A percentile compares a stretch with the other conserved stretches of the same genome.
Conservation (phyloP, 2,888 invertebrate genomes). For the Camponotus fellah region DNA sequence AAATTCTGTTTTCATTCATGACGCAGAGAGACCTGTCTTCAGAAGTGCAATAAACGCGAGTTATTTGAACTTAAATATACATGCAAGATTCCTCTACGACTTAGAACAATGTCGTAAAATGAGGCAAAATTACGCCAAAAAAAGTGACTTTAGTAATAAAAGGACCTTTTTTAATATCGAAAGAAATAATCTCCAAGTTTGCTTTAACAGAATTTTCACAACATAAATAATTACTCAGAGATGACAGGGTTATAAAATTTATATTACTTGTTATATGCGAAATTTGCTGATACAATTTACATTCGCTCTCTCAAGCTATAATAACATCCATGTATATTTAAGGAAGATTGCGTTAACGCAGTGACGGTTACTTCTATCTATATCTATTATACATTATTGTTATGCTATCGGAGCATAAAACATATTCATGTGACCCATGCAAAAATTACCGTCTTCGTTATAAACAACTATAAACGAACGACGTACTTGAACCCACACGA, state of each 20-base stretch:
- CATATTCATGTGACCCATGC: background rate
- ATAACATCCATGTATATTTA: background rate
- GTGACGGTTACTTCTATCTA: background rate
- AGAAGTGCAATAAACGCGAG: background rate
- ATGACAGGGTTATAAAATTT: background rate
- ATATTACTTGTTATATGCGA: background rate
- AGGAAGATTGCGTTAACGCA: background rate
- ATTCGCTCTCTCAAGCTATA: background rate
- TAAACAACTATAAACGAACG: background rate
- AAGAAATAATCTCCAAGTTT: conserved; percentile 21
- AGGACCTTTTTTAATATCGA: conserved; percentile 16
- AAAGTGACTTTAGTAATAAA: background rate
- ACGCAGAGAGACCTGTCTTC: background rate
- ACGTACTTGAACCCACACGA: conserved; percentile 2
- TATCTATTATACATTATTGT: background rate
- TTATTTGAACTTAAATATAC: conserved; percentile 18
- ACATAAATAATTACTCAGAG: background rate
- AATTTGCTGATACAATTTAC: background rate
- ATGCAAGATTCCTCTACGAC: background rate
- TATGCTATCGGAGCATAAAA: background rate
- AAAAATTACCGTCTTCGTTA: conserved; percentile 5
- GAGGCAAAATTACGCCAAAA: background rate
- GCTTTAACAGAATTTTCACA: conserved; percentile 31
- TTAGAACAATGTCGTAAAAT: background rate
- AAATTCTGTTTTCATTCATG: background rate